These are phyloP conservation scores for Calcarius lapponicus DNA, from an alignment of 2,797 vertebrate genomes.

Conservation along the genomic window DNA sequence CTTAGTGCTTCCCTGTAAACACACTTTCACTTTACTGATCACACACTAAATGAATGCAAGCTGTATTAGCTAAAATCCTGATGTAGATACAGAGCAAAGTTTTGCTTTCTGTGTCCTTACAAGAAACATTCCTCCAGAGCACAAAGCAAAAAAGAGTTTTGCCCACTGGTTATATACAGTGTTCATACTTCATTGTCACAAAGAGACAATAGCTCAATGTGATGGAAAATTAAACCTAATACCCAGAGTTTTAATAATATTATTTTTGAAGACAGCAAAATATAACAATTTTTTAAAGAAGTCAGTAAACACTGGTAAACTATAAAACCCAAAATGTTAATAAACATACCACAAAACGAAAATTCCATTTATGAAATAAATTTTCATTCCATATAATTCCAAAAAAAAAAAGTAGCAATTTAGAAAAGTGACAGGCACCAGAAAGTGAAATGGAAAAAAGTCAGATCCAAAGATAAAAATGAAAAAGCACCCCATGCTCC, in stretches of 20 bases:
- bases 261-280: background rate
- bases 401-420: background rate
- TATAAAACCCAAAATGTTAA: background rate
- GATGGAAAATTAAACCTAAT: background rate
- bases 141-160: background rate
- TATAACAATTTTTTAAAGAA: fast-evolving
- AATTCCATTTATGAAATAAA: background rate
- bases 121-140: background rate
- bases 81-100: background rate
- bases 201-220: background rate
- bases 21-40: background rate
- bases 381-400: background rate
- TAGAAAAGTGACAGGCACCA: background rate
- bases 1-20: background rate
- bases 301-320: background rate
- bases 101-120: background rate
- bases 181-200: background rate
- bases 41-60: background rate
- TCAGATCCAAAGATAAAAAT: background rate
- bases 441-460: background rate
- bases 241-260: background rate
- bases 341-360: background rate
- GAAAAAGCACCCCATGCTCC: background rate
- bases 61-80: background rate
- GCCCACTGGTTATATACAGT: background rate